Percentiles rank a stretch among this genome's conserved stretches.
Conservation (phyloP, 2,888 invertebrate species). For the Drosophila nigritarsus region DNA sequence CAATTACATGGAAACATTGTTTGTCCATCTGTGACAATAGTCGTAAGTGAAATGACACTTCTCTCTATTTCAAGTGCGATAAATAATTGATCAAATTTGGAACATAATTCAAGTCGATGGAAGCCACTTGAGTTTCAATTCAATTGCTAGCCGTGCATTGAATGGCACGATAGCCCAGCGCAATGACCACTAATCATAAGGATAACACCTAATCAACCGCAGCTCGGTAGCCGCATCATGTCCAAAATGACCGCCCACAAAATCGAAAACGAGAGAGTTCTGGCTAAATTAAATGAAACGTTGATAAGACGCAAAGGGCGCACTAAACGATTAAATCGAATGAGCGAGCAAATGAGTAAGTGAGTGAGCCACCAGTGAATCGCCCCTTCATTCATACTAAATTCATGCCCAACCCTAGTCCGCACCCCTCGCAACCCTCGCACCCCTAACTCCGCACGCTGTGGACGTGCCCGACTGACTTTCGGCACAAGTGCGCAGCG, state of each 20-base stretch:
- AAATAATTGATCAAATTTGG: slow-evolving; percentile 50
- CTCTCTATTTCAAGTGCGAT: slow-evolving; percentile 27
- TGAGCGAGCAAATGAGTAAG: slow-evolving; percentile 77
- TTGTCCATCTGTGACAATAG: slow-evolving; percentile 30
- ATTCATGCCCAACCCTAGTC: slow-evolving; percentile 4
- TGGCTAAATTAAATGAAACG: slow-evolving; percentile 78
- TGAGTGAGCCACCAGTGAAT: slow-evolving; percentile 32
- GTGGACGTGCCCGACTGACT: slow-evolving; percentile 81
- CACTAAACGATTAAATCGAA: slow-evolving; percentile 82
- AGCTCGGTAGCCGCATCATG: slow-evolving; percentile 56
- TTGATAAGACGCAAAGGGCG: slow-evolving; percentile 81
- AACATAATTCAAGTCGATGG: slow-evolving; percentile 37
- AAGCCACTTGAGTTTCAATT: slow-evolving; percentile 47
- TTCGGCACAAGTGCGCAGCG: slow-evolving; percentile 81
- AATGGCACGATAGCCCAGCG: slow-evolving; percentile 34
- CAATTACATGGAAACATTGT: slow-evolving; percentile 4
- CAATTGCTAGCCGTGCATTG: slow-evolving; percentile 32
- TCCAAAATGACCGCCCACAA: slow-evolving; percentile 59
- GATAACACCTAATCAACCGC: slow-evolving; percentile 80
- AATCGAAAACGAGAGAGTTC: slow-evolving; percentile 55
- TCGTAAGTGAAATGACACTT: slow-evolving; percentile 8
- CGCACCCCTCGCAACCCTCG: slow-evolving; percentile 2
- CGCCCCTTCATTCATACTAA: slow-evolving; percentile 45
- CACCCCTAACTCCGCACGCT: slow-evolving; percentile 32
- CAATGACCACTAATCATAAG: slow-evolving; percentile 79